Base-by-base conservation (phyloP, 92 coral and sea anemone species). In the Bergia sp. region DNA sequence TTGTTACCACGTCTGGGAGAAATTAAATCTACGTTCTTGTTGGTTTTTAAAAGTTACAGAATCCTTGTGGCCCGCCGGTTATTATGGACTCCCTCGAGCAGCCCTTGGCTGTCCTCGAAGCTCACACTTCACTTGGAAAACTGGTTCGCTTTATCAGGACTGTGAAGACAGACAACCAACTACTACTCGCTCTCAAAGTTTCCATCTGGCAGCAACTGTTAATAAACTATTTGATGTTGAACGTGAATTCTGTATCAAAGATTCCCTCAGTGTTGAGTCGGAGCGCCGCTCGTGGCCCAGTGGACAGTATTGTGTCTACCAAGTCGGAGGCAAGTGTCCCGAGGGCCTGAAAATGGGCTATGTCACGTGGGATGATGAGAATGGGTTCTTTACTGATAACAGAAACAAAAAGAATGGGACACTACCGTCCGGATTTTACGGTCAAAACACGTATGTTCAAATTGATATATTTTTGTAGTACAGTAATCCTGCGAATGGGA, bases 241-340 rank as follows among this genome's bases (percentile, higher is more conserved):
- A 71, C 76, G 93, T 47, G 91, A 93, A 81, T 94, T 94, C 86
- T 94, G 96, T 38, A 93, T 94, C 78, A 94, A 94, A 91, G 72
- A 50, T 13, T 37, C 69, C n/a, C 67, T 75, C 29, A 9, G 11
- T 13, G 37, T 40, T 16, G 90, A 88, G 80, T 23, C 29, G 9
- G 37, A 37, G 38, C 75, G 90, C 11, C 47, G 40, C 45, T 6
- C 39, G 45, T 88, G 90, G 90, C 90, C 89, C 29, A 47, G 65
- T 21, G 90, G 90, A n/a, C 82, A 80, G 71, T 88, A 88, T 65
- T 88, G 90, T 67, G 45, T 88, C 40, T 88, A 89, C 57, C 81
- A 12, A 37, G 21, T 44, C 7, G 81, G 88, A 20, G 41, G 73
- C 12, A 13, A 13, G 12, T 89, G 82, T 71, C 87, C 88, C 47